Evolutionary conservation across 2,797 vertebrate species (phyloP).

Genomic region (Enteromius afrohamiltoni): DNA sequence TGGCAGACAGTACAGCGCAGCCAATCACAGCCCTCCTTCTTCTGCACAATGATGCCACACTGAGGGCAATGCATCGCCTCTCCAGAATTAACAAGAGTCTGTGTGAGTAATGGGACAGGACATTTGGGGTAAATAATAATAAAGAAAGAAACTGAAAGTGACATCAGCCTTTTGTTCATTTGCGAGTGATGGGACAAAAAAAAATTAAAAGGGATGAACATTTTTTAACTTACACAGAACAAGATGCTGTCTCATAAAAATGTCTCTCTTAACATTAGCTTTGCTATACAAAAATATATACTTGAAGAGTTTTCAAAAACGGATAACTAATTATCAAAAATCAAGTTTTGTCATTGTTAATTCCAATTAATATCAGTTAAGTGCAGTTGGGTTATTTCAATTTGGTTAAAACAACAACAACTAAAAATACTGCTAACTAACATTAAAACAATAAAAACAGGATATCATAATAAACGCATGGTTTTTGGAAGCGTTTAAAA

Average conservation of each 20-base stretch:
- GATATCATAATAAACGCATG: too few species aligned
- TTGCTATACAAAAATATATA: neutral
- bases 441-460: too few species aligned
- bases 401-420: too few species aligned
- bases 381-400: too few species aligned
- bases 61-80: slow-evolving; percentile 85
- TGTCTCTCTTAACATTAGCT: neutral
- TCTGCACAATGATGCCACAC: slow-evolving; percentile 84
- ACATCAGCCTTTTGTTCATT: neutral
- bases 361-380: too few species aligned
- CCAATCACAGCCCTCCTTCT: slow-evolving; percentile 86
- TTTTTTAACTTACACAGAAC: neutral
- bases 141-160: neutral
- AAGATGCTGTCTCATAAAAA: neutral
- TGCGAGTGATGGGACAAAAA: neutral
- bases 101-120: slow-evolving; percentile 15
- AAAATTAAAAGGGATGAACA: neutral
- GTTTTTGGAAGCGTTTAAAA: too few species aligned
- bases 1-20: slow-evolving; percentile 84
- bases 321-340: too few species aligned
- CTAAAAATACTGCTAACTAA: too few species aligned
- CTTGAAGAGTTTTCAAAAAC: neutral
- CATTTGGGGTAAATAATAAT: neutral
- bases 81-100: slow-evolving; percentile 82
- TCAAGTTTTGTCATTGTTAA: too few species aligned